These are phyloP conservation scores for Toxostoma redivivum DNA, from an alignment of 2,113 vertebrate species.

Conservation along the genomic window DNA sequence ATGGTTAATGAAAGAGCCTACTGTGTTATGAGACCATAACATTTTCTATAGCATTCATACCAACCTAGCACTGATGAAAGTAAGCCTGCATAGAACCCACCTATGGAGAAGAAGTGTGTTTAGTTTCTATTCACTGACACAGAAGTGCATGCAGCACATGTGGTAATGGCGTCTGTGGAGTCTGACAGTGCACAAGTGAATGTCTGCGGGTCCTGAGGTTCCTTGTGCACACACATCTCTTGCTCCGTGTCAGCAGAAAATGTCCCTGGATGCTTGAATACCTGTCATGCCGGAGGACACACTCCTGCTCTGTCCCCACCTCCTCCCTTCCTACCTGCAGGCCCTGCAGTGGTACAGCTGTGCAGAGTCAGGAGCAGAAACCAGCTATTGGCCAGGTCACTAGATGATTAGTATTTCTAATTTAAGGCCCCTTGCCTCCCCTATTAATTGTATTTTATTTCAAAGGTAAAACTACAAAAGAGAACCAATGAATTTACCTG, in stretches of 20 bases:
- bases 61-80: background rate
- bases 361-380: background rate
- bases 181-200: background rate
- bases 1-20: background rate
- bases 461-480: background rate
- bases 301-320: background rate
- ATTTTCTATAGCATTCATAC: background rate
- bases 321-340: background rate
- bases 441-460: background rate
- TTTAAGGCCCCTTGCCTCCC: background rate
- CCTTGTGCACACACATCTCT: background rate
- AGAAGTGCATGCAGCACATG: background rate
- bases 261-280: background rate
- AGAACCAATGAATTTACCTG: background rate
- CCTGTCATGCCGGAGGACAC: background rate
- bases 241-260: background rate
- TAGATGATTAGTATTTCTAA: background rate
- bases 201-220: background rate
- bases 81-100: background rate
- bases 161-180: background rate
- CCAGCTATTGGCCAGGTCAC: background rate
- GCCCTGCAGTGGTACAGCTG: background rate
- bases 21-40: background rate
- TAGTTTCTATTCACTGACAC: background rate
- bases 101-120: background rate